Conservation (phyloP, 2,113 vertebrate genomes). For the Mohoua ochrocephala region DNA sequence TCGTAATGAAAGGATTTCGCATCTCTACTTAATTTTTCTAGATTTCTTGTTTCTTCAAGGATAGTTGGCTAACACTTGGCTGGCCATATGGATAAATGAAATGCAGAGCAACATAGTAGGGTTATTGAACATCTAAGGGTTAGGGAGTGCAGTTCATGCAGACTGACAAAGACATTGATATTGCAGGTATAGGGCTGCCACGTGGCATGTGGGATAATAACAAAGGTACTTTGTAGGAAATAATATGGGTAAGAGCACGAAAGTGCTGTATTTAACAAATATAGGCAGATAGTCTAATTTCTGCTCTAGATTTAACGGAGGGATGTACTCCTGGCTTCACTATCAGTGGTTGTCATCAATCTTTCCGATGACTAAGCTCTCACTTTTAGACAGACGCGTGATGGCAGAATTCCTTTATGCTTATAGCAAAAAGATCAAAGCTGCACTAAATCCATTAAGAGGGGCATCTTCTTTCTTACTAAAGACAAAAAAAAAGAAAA, state of each 20-base stretch:
- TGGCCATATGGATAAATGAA: neutral
- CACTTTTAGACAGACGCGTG: fast-evolving
- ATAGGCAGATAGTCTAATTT: neutral
- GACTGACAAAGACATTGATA: neutral
- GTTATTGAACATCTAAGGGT: neutral
- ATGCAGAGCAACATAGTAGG: neutral
- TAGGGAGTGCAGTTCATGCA: neutral
- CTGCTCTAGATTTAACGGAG: neutral
- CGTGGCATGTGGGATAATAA: neutral
- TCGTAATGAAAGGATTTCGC: neutral
- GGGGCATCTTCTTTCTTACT: neutral
- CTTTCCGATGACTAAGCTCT: neutral
- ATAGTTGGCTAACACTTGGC: neutral
- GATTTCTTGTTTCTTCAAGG: neutral
- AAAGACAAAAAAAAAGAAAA: neutral
- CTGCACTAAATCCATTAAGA: neutral
- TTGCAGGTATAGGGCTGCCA: neutral
- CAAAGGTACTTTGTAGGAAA: neutral
- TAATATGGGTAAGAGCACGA: neutral
- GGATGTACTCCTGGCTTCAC: neutral
- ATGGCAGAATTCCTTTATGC: neutral
- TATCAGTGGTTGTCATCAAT: neutral
- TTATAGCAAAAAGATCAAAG: neutral
- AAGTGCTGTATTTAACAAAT: neutral
- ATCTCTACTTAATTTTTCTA: neutral